phyloP scores from a whole-genome alignment of 1,140 invertebrate genomes.

The Rhizoglyphus robini region DNA sequence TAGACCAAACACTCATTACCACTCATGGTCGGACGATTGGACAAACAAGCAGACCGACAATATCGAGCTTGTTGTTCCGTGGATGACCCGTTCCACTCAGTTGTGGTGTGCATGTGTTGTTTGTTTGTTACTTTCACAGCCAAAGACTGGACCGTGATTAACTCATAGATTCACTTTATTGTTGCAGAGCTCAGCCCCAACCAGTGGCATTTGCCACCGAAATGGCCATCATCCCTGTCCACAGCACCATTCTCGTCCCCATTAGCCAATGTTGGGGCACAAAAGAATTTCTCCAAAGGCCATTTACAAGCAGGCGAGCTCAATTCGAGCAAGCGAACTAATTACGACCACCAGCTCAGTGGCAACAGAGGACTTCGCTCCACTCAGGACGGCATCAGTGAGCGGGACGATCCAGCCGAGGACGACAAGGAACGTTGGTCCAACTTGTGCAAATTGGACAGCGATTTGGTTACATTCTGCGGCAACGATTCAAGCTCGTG shows the following conservation, averaged over 20 bases:
- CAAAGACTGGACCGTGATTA: too few species aligned
- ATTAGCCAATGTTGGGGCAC: too few species aligned
- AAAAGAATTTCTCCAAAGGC: neutral
- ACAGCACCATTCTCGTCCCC: too few species aligned
- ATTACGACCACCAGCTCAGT: neutral
- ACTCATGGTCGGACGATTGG: neutral
- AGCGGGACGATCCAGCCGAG: too few species aligned
- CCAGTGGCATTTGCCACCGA: too few species aligned
- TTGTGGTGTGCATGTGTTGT: too few species aligned
- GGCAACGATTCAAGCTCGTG: conserved; percentile 16
- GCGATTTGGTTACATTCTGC: conserved; percentile 21
- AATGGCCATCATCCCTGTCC: too few species aligned
- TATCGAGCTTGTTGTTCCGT: neutral
- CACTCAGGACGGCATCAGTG: neutral
- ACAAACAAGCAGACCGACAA: neutral
- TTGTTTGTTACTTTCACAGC: too few species aligned
- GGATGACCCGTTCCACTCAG: too few species aligned
- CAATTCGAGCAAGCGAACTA: neutral
- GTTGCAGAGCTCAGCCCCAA: too few species aligned
- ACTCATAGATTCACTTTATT: too few species aligned
- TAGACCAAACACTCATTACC: neutral
- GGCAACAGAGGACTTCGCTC: neutral
- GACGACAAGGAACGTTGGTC: neutral
- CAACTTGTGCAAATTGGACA: conserved; percentile 9
- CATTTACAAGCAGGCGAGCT: neutral